Conservation (phyloP, 2,797 vertebrate species). For the Manis pentadactyla region DNA sequence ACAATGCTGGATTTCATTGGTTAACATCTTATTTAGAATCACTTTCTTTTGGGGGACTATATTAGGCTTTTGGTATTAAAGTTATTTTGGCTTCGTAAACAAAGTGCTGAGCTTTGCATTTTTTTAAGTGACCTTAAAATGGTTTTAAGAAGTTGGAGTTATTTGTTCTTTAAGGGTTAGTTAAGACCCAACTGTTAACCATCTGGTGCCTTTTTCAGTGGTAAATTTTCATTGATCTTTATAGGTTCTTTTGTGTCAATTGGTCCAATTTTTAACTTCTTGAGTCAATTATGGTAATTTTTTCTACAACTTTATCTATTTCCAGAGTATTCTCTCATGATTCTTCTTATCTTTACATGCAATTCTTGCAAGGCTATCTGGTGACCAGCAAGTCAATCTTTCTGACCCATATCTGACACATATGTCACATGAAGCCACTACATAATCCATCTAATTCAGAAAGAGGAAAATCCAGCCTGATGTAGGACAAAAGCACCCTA, state of each 20-base stretch:
- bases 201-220: neutral
- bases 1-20: neutral
- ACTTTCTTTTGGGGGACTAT: neutral
- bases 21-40: neutral
- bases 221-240: neutral
- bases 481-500: neutral
- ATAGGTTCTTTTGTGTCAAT: neutral
- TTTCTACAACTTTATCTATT: neutral
- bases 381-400: neutral
- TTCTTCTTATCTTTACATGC: neutral
- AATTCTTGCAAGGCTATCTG: neutral
- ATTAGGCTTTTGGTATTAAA: neutral
- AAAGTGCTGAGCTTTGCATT: neutral
- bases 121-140: neutral
- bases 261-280: slow-evolving; percentile 37
- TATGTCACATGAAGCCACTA: neutral
- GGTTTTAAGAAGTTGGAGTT: neutral
- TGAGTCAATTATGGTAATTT: neutral
- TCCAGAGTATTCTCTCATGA: neutral
- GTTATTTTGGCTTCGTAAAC: neutral
- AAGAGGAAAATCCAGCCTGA: neutral
- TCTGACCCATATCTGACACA: neutral
- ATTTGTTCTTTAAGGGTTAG: neutral
- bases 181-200: neutral
- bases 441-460: neutral